phyloP scores from a whole-genome alignment of 2,797 vertebrate species.

The Pseudomugil gertrudae region DNA sequence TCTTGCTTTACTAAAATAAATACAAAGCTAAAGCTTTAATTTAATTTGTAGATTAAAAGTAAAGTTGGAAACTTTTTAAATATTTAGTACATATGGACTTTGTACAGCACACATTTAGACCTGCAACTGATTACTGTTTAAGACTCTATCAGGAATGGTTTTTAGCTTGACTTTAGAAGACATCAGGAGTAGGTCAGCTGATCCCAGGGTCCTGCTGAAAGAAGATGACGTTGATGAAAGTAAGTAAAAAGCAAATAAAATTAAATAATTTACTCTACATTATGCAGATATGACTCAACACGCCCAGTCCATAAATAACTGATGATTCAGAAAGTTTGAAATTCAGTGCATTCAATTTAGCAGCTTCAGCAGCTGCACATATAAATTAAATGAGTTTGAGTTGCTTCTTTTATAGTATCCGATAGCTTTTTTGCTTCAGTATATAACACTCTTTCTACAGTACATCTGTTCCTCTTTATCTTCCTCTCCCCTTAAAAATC shows the following conservation, averaged over 20 bases:
- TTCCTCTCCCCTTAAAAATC: not conserved
- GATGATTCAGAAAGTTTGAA: conserved; percentile 4
- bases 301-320: not conserved
- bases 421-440: not conserved
- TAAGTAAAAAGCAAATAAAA: not conserved
- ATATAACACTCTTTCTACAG: not conserved
- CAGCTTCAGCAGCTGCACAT: conserved; percentile 2
- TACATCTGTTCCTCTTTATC: not conserved
- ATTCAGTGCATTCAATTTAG: conserved; percentile 1
- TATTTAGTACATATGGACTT: not conserved
- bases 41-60: conserved; percentile 16
- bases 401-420: not conserved
- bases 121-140: not conserved
- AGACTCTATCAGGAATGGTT: no score
- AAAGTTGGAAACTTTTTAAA: not conserved
- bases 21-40: conserved; percentile 12
- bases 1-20: conserved; percentile 41
- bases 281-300: conserved; percentile 5
- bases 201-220: no score
- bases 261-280: not conserved
- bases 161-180: no score
- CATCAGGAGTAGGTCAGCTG: no score
- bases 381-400: not conserved
- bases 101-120: not conserved
- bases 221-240: no score